Base-by-base conservation (phyloP, 2,113 vertebrate genomes). In the Zosterops hypoxanthus region DNA sequence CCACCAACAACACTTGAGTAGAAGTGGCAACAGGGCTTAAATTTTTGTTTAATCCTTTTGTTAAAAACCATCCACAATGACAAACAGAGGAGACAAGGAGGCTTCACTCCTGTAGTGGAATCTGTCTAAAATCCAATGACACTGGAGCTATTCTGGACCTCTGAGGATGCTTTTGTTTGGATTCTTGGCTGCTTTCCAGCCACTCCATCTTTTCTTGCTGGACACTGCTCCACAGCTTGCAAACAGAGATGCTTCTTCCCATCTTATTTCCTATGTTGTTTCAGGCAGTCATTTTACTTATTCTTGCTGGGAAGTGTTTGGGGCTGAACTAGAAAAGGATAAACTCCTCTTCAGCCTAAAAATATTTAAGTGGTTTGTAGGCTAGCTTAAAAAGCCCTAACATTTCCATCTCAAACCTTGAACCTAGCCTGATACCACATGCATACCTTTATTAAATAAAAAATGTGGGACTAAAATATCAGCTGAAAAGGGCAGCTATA, bases 321-420 rank as follows among this genome's bases (percentile, higher is more conserved):
- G 22, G 69, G 34, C 44, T 56, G 26, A 95, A 79, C 64, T 70
- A 68, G 36, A 79, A 81, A 88, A 94, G 94, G 52, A 88, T 25
- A 69, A 53, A 47, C 81, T 85, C 64, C 87, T 93, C 61, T 61
- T 87, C 92, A 93, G 60, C 31, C 76, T 94, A 82, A 95, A 97
- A 94, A 96, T 61, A 94, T 34, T 88, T 94, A 94, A 96, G 82
- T 96, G 95, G 64, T 56, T 92, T 86, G 50, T 81, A 86, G 83
- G 80, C n/a, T 95, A 90, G 49, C 69, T 75, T 91, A 73, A 91
- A 92, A 95, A 93, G 60, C 39, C 63, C 77, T 85, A 82, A 90
- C 63, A 81, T 93, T 95, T 96, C 90, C 59, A 88, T 93, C 93
- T 94, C 68, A 77, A 95, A 83, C 92, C 91, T 85, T 95, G 93